These are phyloP conservation scores for Andrena camellia DNA, from an alignment of 2,888 invertebrate species.

Conservation along the genomic window DNA sequence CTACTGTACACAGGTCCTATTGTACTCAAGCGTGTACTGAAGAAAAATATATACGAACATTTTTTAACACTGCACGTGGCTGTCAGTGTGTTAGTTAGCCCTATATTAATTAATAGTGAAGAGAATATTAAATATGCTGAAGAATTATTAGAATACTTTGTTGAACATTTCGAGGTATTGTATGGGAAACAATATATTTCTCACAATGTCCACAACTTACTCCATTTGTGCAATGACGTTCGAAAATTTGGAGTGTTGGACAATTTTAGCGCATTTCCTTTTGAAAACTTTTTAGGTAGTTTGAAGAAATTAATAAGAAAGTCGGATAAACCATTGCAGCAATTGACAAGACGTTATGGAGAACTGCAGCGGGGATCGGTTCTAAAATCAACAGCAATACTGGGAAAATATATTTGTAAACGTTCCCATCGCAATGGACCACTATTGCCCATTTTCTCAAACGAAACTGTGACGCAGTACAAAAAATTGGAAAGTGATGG, in stretches of 20 bases:
- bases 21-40: neutral
- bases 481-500: no score
- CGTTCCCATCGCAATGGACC: no score
- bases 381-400: no score
- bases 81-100: neutral
- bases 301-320: neutral
- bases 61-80: constrained; percentile 4
- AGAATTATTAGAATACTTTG: neutral
- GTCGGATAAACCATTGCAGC: neutral
- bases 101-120: neutral
- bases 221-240: neutral
- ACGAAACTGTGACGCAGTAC: no score
- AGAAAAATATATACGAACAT: neutral
- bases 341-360: neutral
- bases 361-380: neutral
- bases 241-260: neutral
- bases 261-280: neutral
- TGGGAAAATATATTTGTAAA: no score
- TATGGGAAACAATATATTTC: constrained; percentile 1
- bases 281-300: neutral
- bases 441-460: no score
- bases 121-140: neutral
- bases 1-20: neutral
- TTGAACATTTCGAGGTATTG: neutral
- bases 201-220: neutral